Evolutionary conservation across 2,113 vertebrate species (phyloP).

Genomic region (Cervus canadensis): DNA sequence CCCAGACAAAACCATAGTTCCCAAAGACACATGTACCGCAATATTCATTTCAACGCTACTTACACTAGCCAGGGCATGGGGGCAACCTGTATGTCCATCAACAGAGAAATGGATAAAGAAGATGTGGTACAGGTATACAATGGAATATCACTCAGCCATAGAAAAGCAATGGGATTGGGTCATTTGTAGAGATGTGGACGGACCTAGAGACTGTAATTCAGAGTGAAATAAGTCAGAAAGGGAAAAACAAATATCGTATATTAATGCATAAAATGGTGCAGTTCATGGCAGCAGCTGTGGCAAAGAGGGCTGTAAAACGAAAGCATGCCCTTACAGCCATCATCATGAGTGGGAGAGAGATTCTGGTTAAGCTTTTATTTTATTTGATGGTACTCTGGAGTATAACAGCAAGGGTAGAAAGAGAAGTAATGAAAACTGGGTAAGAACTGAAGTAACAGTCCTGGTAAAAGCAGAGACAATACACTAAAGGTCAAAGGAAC

Average conservation of each 20-base stretch:
- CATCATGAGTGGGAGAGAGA: not conserved
- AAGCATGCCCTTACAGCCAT: not conserved
- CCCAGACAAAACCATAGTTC: not conserved
- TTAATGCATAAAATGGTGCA: not conserved
- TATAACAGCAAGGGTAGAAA: not conserved
- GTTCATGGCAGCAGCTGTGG: accelerated
- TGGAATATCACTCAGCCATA: not conserved
- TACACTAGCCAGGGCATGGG: not conserved
- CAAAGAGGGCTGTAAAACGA: not conserved
- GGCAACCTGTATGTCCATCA: not conserved
- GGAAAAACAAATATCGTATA: not conserved
- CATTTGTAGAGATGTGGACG: not conserved
- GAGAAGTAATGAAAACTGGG: not conserved
- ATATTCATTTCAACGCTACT: not conserved
- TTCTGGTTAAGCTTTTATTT: not conserved
- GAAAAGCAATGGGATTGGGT: not conserved
- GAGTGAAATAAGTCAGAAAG: not conserved
- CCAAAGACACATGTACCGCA: not conserved
- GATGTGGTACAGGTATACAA: not conserved
- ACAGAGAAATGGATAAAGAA: not conserved
- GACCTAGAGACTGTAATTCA: not conserved
- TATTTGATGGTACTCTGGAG: not conserved
- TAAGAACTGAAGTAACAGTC: not conserved
- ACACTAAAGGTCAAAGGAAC: not conserved
- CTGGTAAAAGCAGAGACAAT: not conserved